phyloP scores from a whole-genome alignment of 2,797 vertebrate species.

The Dromococcyx pavoninus region DNA sequence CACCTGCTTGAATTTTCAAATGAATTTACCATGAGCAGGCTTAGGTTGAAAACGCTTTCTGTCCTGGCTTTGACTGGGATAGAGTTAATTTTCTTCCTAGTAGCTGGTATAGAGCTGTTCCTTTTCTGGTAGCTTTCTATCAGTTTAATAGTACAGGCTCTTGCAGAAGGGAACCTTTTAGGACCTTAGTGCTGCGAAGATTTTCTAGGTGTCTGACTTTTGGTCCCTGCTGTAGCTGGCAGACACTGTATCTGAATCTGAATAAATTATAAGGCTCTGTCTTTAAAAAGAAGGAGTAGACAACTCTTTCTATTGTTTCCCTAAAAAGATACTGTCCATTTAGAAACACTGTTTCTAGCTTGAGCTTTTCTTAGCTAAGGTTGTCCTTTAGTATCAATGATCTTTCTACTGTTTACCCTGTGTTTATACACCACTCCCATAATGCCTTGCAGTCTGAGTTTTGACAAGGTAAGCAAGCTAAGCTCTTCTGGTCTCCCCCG shows the following conservation, averaged over 20 bases:
- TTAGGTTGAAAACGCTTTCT: not conserved
- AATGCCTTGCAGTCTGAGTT: not conserved
- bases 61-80: no score
- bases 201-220: not conserved
- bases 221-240: not conserved
- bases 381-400: not conserved
- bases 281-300: not conserved
- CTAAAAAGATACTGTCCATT: not conserved
- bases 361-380: not conserved
- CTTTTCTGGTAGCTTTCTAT: conserved; percentile 23
- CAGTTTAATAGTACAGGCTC: not conserved
- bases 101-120: not conserved
- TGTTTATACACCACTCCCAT: not conserved
- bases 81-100: no score
- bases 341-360: not conserved
- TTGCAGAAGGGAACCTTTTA: not conserved
- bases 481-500: not conserved
- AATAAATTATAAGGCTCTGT: not conserved
- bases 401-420: not conserved
- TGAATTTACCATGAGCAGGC: conserved; percentile 10
- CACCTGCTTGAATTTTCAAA: conserved; percentile 46
- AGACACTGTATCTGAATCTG: not conserved
- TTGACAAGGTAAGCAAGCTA: not conserved
- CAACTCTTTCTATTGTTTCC: not conserved
- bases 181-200: not conserved